phyloP scores from a whole-genome alignment of 2,888 invertebrate species.

The Drosophila dives region DNA sequence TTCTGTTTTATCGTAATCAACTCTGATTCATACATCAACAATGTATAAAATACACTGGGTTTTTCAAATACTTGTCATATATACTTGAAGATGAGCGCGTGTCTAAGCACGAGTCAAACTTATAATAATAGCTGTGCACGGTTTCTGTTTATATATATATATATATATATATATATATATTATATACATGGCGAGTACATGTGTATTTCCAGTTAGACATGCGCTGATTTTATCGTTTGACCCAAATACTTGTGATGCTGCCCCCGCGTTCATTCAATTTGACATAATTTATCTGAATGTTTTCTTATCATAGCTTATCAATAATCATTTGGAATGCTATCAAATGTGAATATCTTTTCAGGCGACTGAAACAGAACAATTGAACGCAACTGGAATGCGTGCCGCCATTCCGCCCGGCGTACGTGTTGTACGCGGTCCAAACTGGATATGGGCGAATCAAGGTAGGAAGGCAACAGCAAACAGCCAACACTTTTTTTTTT shows the following conservation, averaged over 20 bases:
- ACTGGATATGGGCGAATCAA: slow-evolving; percentile 94
- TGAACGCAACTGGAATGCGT: slow-evolving; percentile 67
- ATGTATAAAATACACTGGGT: slow-evolving; percentile 5
- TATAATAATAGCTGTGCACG: not conserved
- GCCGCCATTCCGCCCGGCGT: slow-evolving; percentile 88
- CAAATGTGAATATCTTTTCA: slow-evolving; percentile 39
- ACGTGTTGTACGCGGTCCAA: slow-evolving; percentile 91
- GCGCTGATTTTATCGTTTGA: slow-evolving; percentile 65
- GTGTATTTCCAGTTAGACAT: slow-evolving; percentile 66
- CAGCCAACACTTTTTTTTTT: slow-evolving; percentile 10
- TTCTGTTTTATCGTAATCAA: not conserved
- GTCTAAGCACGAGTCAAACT: slow-evolving; percentile 1
- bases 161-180: slow-evolving; percentile 6
- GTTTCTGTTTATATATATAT: not conserved
- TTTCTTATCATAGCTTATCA: slow-evolving; percentile 31
- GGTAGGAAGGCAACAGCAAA: slow-evolving; percentile 82
- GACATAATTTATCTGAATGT: slow-evolving; percentile 37
- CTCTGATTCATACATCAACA: slow-evolving; percentile 35
- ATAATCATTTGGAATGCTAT: slow-evolving; percentile 10
- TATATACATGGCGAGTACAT: not conserved
- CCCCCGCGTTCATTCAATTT: slow-evolving; percentile 25
- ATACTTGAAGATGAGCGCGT: slow-evolving; percentile 13
- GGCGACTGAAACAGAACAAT: slow-evolving; percentile 33
- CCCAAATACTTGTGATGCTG: slow-evolving; percentile 41
- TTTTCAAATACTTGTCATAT: slow-evolving; percentile 3